Base-by-base conservation (phyloP, 1,140 invertebrate genomes). In the Drosophila leontia region DNA sequence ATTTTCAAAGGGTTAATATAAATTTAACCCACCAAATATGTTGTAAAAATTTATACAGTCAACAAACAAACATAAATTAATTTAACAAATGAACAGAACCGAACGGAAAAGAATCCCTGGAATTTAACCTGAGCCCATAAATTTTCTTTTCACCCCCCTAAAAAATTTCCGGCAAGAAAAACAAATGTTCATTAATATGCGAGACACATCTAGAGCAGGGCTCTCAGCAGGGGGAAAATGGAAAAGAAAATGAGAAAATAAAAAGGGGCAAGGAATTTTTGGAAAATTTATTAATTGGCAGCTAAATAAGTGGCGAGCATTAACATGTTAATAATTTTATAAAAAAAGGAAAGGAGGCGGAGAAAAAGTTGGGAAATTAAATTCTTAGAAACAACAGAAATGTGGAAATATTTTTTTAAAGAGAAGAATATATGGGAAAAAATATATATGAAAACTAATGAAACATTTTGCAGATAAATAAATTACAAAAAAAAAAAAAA, bases 101-200 rank as follows among this genome's bases (percentile, higher is more conserved):
- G 32, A 59, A 72, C 53, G 44, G 41, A 47, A 60, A 67, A 75
- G 75, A 88, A 87, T 87, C 74, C 80, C 65, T 72, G 71, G 84
- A 88, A 88, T 88, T 88, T 80, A 88, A 88, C 84, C 84, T 88
- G 84, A 61, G 69, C 74, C 58, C 84, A 80, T 88, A 88, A 88
- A 88, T 88, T 90, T 80, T 60, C 47, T 48, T 62, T 55, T 6
- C 35, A 23, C 64, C 44, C 6, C 12, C 42, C 51, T 47, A 39
- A 1, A n/a, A 23, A 7, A 45, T 53, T 41, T 13, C 15, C 26
- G 35, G 45, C 58, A 34, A 51, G 45, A 64, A 81, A 86, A 87
- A 81, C 84, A 88, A 88, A 88, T 88, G 86, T 80, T 82, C 85
- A 90, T 90, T 90, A 90, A 91, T 90, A 90, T 90, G 85, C 85